Evolutionary conservation across 2,888 invertebrate genomes (phyloP), one percentile per base, ranked within the genome.

Genomic region (Diogma glabrata): DNA sequence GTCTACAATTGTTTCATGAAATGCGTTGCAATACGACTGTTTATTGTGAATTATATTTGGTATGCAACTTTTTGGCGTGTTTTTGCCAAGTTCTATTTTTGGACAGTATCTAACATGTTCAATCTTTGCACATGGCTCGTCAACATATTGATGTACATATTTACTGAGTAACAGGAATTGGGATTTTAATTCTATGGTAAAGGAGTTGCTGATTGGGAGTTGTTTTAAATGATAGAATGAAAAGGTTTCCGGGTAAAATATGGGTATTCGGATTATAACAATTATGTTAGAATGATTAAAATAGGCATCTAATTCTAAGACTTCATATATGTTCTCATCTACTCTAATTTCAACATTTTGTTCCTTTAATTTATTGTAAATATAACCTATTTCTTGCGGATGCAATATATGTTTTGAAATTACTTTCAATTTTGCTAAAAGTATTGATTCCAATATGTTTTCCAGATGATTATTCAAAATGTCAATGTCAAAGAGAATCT

Each of bases 381-480:
- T 9, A 17, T 36, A 36, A 36, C 9, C 14, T 23, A 50, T 20
- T 47, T 53, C 50, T 20, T 50, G 40, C 10, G 47, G 22, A 22
- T 50, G 50, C 12, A 50, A 47, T 8, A 53, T 47, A 38, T 53
- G 53, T 48, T 50, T 52, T 12, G 52, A 50, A 26, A 52, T 50
- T 24, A 50, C 26, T n/a, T 23, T 22, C 10, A 53, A 14, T 50
- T 50, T 53, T 7, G 53, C 50, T 24, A 53, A 45, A 26, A 48
- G 50, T 47, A 53, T 33, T 23, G 51, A 33, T 53, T 53, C 48
- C 10, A 51, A 47, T 9, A 48, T 51, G 17, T 53, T 36, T 9
- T 16, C 40, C 30, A 48, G 26, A 33, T 53, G 53, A 22, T 53
- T 28, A 19, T 48, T 50, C 10, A 51, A 17, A 9, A 53, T 40